phyloP scores from a whole-genome alignment of 1,140 invertebrate genomes.

The Dryas iulia region DNA sequence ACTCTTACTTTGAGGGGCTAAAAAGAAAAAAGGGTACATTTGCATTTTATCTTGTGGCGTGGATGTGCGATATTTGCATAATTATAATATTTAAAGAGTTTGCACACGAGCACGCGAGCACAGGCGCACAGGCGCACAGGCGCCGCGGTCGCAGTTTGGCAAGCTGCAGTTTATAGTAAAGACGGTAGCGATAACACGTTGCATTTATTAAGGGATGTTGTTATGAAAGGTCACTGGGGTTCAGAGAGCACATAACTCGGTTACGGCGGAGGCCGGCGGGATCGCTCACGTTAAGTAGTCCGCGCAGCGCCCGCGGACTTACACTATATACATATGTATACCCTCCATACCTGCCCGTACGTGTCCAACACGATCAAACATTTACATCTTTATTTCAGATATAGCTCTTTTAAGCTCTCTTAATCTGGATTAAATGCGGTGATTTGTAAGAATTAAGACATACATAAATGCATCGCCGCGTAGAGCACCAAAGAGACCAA shows the following conservation, averaged over 20 bases:
- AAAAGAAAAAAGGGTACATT: neutral
- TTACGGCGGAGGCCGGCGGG: conserved; percentile 31
- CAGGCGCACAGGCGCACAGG: too few species aligned
- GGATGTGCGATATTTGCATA: neutral
- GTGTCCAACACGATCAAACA: neutral
- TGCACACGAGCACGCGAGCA: too few species aligned
- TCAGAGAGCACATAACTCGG: conserved; percentile 38
- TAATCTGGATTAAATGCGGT: neutral
- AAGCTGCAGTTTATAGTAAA: too few species aligned
- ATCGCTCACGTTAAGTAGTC: neutral
- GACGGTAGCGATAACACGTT: neutral
- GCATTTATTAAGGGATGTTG: neutral
- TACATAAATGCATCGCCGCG: neutral
- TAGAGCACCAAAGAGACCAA: too few species aligned
- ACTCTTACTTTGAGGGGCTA: neutral
- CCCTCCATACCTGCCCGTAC: too few species aligned
- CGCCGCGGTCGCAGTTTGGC: too few species aligned
- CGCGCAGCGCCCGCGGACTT: too few species aligned
- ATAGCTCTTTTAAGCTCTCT: neutral
- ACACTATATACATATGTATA: too few species aligned
- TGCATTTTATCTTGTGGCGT: neutral
- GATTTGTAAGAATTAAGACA: neutral
- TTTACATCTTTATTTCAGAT: neutral
- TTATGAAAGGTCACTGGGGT: conserved; percentile 25
- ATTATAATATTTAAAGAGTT: too few species aligned